phyloP scores from a whole-genome alignment of 2,797 vertebrate species.

The Hypotaenidia philippensis region DNA sequence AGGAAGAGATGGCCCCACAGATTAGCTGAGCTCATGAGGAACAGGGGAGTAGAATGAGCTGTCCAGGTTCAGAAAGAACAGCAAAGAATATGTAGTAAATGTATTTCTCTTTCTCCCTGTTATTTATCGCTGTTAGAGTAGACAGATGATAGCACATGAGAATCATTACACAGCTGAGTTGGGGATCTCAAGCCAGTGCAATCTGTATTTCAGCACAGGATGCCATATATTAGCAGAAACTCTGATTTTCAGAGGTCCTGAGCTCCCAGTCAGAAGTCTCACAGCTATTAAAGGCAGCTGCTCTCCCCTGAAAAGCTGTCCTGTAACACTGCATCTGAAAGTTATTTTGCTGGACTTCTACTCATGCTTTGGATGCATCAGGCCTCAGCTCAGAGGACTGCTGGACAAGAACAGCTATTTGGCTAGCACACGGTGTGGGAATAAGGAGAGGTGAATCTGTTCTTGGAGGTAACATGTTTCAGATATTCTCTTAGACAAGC shows the following conservation, averaged over 20 bases:
- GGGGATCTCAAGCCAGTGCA: background rate
- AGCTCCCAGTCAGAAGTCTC: background rate
- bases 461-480: background rate
- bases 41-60: background rate
- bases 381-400: background rate
- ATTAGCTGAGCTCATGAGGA: background rate
- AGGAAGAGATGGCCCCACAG: background rate
- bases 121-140: background rate
- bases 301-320: background rate
- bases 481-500: background rate
- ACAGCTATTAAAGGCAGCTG: background rate
- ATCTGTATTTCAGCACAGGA: background rate
- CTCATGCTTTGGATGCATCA: background rate
- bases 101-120: background rate
- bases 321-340: background rate
- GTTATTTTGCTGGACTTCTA: background rate
- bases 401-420: background rate
- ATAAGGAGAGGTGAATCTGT: background rate
- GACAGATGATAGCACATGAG: background rate
- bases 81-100: background rate
- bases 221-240: background rate
- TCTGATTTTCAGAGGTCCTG: background rate
- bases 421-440: background rate
- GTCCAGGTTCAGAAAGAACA: background rate
- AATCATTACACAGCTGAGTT: background rate